Base-by-base conservation (phyloP, 2,888 invertebrate genomes). In the Drosophila koepferae region DNA sequence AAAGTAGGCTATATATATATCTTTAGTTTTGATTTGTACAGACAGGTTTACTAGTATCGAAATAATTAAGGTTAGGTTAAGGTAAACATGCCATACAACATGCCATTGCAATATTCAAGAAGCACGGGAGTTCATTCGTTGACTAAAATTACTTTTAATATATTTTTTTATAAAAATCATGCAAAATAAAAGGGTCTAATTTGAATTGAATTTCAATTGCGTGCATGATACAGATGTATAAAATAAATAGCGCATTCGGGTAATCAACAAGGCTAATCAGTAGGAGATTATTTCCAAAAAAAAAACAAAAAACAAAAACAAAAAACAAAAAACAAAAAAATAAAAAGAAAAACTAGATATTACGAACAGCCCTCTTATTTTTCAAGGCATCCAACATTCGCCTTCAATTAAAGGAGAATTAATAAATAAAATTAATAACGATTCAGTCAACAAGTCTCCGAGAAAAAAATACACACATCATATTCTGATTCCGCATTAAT, bases 401-500 rank as follows among this genome's bases (percentile, higher is more conserved):
- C 16, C 16, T 16, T 46, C 14, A 46, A 16, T 23, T 28, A 16
- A 28, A 3, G 8, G 28, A 6, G 28, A 34, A 18, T 18, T 12
- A 18, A 34, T 12, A 34, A 2, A 10, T 34, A 34, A 12, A 12
- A 34, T 18, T 51, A 34, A 12, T 12, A 18, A 18, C 4, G 34
- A 31, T 34, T 34, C 34, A 18, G 34, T 34, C 49, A 51, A 51
- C 34, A 51, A 51, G 49, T 51, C 49, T 51, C 49, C 49, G 49
- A 51, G 16, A 23, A 46, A 16, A 23, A 46, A 18, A 9, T 20
- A 23, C 14, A 18, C 3, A 23, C 7, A 14, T 46, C 14, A 14
- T 23, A 14, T 16, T n/a, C 31, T n/a, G n/a, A 5, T 12, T 31
- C 34, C 31, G 12, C 6, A 34, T 34, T 34, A n/a, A 49, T 12